phyloP scores from a whole-genome alignment of 2,113 vertebrate genomes.

The Podarcis muralis region DNA sequence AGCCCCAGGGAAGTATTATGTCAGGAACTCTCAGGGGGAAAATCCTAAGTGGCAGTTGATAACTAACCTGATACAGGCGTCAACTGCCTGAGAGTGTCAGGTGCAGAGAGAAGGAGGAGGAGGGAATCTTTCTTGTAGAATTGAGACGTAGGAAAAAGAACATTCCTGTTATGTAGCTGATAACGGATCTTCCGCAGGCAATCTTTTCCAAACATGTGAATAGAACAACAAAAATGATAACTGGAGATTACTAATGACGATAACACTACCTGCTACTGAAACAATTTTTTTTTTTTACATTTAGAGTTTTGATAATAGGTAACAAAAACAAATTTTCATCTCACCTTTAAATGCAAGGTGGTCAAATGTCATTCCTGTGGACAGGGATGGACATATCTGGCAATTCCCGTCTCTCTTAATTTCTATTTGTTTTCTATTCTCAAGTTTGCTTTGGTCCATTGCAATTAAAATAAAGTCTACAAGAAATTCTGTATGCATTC shows the following conservation, averaged over 20 bases:
- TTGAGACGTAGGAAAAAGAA: too few relatives aligned
- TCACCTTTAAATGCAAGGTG: too few relatives aligned
- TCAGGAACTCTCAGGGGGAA: not conserved
- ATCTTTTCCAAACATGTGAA: not conserved
- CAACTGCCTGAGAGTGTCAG: too few relatives aligned
- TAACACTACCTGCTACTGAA: not conserved
- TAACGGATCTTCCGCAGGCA: not conserved
- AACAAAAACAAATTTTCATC: too few relatives aligned
- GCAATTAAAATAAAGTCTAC: too few relatives aligned
- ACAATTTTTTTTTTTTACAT: not conserved
- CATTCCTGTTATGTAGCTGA: not conserved
- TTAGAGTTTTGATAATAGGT: too few relatives aligned
- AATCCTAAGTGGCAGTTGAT: not conserved
- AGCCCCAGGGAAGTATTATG: not conserved
- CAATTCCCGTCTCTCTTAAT: too few relatives aligned
- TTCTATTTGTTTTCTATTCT: too few relatives aligned
- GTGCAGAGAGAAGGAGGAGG: not conserved
- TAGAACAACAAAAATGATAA: not conserved
- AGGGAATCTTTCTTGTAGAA: not conserved
- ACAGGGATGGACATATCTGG: too few relatives aligned
- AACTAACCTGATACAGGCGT: not conserved
- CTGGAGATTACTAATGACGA: not conserved
- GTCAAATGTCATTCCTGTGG: too few relatives aligned
- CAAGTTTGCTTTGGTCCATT: too few relatives aligned
- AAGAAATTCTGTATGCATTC: too few relatives aligned